Percentiles rank a stretch among this genome's conserved stretches.
Evolutionary conservation across 2,113 vertebrate species (phyloP).

Genomic region (Pluvianellus socialis): DNA sequence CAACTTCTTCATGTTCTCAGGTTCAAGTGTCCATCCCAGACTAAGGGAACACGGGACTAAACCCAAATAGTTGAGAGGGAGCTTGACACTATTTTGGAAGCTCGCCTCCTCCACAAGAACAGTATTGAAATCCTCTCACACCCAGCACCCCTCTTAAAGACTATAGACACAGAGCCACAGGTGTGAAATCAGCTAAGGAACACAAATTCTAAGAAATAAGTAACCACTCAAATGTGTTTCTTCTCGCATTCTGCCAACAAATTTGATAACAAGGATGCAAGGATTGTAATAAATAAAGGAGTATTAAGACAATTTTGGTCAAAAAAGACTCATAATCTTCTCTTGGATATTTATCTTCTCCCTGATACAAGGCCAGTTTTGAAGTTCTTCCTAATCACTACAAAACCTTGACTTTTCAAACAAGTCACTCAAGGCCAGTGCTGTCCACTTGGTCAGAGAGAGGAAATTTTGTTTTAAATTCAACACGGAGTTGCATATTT

Average conservation of each 20-base stretch:
- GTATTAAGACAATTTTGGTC: not conserved
- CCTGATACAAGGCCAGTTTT: not conserved
- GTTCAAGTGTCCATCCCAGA: not conserved
- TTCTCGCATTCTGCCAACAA: not conserved
- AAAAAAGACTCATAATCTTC: too few relatives aligned
- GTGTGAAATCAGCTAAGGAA: not conserved
- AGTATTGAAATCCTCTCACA: not conserved
- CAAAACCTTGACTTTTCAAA: not conserved
- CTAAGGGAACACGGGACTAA: too few relatives aligned
- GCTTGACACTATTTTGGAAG: fast-evolving
- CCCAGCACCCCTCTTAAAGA: not conserved
- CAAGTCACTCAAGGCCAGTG: not conserved
- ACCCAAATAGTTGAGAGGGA: not conserved
- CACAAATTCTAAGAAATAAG: not conserved
- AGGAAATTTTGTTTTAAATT: not conserved
- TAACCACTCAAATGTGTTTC: too few relatives aligned
- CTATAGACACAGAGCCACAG: not conserved
- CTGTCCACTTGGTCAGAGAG: not conserved
- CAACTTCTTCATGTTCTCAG: not conserved
- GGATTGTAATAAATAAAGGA: not conserved
- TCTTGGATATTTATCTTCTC: not conserved
- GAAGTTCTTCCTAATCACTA: too few relatives aligned
- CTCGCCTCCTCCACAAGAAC: not conserved
- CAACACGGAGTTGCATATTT: not conserved
- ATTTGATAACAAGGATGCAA: not conserved